phyloP scores from a whole-genome alignment of 1,140 invertebrate genomes.

The Diabrotica virgifera region DNA sequence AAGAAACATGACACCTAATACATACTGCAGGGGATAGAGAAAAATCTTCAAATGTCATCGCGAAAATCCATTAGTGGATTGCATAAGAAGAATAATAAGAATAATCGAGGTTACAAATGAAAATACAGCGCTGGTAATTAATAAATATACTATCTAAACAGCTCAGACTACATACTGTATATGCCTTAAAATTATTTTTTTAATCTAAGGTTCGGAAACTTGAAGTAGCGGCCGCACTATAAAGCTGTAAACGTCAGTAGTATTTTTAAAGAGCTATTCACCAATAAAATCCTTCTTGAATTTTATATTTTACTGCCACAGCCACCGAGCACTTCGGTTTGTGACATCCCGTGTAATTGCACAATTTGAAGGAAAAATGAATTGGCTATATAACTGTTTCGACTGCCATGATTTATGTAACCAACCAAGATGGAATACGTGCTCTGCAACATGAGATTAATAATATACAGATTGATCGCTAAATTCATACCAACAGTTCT shows the following conservation, averaged over 20 bases:
- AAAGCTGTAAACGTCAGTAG: not conserved
- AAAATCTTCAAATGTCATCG: too few relatives aligned
- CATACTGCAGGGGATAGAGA: too few relatives aligned
- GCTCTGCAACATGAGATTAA: not conserved
- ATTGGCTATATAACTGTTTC: slow-evolving; percentile 6
- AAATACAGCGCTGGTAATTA: too few relatives aligned
- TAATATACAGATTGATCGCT: not conserved
- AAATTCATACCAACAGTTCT: too few relatives aligned
- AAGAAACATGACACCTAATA: too few relatives aligned
- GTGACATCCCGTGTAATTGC: slow-evolving; percentile 9
- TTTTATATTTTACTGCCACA: slow-evolving; percentile 12
- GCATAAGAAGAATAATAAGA: too few relatives aligned
- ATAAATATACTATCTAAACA: too few relatives aligned
- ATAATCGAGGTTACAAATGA: too few relatives aligned
- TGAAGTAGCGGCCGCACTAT: too few relatives aligned
- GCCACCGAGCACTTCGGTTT: slow-evolving; percentile 4
- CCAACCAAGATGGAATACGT: not conserved
- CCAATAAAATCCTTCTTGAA: slow-evolving; percentile 5
- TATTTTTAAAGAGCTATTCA: slow-evolving; percentile 6
- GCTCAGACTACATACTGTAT: too few relatives aligned
- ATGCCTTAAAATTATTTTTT: too few relatives aligned
- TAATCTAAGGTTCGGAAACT: not conserved
- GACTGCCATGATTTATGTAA: not conserved
- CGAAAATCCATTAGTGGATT: too few relatives aligned
- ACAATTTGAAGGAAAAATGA: slow-evolving; percentile 2